A percentile compares a stretch with the other conserved stretches of the same genome.
Evolutionary conservation across 2,888 invertebrate species (phyloP).

Genomic region (Apomyelois bistriatella): DNA sequence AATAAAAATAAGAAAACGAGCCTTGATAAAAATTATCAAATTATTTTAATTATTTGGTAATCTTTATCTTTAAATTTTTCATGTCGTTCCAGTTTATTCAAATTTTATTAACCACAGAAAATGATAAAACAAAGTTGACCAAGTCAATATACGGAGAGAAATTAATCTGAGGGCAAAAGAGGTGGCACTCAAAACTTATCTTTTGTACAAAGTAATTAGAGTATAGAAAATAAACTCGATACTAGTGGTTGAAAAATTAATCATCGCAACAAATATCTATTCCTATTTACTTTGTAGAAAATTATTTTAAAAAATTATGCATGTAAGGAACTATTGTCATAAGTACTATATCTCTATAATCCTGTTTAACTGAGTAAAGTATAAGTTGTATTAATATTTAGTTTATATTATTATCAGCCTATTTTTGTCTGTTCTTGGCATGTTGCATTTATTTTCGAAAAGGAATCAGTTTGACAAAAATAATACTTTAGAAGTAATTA

Average conservation of each 20-base stretch:
- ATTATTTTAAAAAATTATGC: no score
- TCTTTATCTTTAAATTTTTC: background rate
- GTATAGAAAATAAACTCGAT: background rate
- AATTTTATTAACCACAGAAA: conserved; percentile 8
- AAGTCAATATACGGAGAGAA: conserved; percentile 33
- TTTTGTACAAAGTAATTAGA: background rate
- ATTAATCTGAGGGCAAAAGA: conserved; percentile 54
- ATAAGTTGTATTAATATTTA: no score
- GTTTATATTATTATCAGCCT: no score
- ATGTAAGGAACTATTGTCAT: no score
- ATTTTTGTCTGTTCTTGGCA: no score
- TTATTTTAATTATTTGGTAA: background rate
- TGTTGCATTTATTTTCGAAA: no score
- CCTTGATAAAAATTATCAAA: background rate
- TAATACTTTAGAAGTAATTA: no score
- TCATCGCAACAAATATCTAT: no score
- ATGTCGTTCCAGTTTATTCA: background rate
- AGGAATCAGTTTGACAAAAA: no score
- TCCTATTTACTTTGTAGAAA: no score
- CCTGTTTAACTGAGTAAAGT: no score
- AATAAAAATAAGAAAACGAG: background rate
- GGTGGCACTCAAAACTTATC: conserved; percentile 49
- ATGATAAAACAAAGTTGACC: conserved; percentile 13
- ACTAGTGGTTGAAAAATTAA: background rate
- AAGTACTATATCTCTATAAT: no score